Base-by-base conservation (phyloP, 2,797 vertebrate species). In the Meda fulgida region DNA sequence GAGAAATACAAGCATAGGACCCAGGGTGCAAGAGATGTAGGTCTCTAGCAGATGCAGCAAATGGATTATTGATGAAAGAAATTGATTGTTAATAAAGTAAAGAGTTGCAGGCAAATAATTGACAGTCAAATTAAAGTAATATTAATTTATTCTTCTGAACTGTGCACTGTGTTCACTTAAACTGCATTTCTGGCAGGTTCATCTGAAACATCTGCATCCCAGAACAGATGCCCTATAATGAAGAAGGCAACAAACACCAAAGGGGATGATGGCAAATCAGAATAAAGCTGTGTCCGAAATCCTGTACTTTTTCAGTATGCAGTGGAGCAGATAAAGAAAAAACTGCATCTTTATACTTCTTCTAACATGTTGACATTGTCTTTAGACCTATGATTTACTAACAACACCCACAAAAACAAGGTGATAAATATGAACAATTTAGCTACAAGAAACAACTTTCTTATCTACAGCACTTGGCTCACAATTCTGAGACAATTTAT, bases 81-180 rank as follows among this genome's bases (percentile, higher is more conserved):
- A 80, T 51, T 73, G 55, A 85, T 80, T 73, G 67, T 40, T 85
- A 36, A 80, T 70, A 43, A 58, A 43, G 11, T n/a, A 84, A 75
- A 87, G 29, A 36, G 51, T 29, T 36, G 26, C 51, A 60, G 66
- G 21, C 53, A 63, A 53, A 78, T 36, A 71, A 48, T 21, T 78
- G 40, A 63, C 40, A 73, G 82, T 67, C 40, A 78, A 29, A 40
- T 55, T 84, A 78, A 78, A 40, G 11, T 21, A 26, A 60, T 43
- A 60, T 71, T 7, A 60, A 79, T 84, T 40, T 0, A 78, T 78
- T 78, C 26, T 48, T 83, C 55, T 75, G 14, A 63, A 71, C 36
- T 7, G 36, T 63, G 18, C 31, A 69, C 18, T 36, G 66, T 11
- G 18, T 53, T 53, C 14, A 53, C 46, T 26, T 70, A 53, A 31